These are phyloP conservation scores for Haliclona indistincta DNA, from an alignment of 37 sponge, comb jelly and placozoan species.

Conservation along the genomic window DNA sequence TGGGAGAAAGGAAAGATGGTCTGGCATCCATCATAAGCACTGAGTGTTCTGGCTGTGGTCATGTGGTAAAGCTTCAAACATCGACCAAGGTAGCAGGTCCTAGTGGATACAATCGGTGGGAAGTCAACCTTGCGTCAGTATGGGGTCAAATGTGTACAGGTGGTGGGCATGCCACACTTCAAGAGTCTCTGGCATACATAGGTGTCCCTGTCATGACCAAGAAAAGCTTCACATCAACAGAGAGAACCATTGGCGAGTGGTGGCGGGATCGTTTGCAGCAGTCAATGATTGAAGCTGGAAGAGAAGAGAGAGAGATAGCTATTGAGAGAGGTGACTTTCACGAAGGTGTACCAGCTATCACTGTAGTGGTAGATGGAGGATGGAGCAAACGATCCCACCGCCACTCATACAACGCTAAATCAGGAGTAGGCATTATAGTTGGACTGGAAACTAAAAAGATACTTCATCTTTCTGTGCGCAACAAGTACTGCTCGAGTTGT, in stretches of 20 bases:
- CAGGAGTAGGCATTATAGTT: conserved; percentile 7
- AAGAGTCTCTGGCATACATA: conserved; percentile 15
- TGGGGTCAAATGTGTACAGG: conserved; percentile 58
- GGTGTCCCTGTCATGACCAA: conserved; percentile 50
- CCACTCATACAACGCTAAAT: conserved; percentile 11
- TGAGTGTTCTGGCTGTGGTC: neutral
- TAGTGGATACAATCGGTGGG: conserved; percentile 14
- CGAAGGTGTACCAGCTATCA: conserved; percentile 6
- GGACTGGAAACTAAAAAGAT: neutral
- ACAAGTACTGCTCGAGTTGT: neutral
- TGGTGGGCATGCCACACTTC: conserved; percentile 30
- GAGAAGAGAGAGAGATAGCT: conserved; percentile 1
- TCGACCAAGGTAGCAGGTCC: neutral
- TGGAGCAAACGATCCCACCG: neutral
- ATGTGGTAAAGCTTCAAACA: conserved; percentile 10
- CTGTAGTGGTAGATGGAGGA: conserved; percentile 3
- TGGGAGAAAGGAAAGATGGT: conserved; percentile 27
- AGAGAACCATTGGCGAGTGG: conserved; percentile 16
- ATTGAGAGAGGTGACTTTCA: neutral
- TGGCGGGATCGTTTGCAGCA: neutral
- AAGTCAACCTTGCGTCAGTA: conserved; percentile 41
- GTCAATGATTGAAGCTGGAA: conserved; percentile 11
- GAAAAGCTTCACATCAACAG: conserved; percentile 22
- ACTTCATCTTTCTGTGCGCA: neutral
- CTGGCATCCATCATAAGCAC: conserved; percentile 32